Evolutionary conservation across 1,140 invertebrate genomes (phyloP), one percentile per base, ranked within the genome.

Genomic region (Calliopsis andreniformis): DNA sequence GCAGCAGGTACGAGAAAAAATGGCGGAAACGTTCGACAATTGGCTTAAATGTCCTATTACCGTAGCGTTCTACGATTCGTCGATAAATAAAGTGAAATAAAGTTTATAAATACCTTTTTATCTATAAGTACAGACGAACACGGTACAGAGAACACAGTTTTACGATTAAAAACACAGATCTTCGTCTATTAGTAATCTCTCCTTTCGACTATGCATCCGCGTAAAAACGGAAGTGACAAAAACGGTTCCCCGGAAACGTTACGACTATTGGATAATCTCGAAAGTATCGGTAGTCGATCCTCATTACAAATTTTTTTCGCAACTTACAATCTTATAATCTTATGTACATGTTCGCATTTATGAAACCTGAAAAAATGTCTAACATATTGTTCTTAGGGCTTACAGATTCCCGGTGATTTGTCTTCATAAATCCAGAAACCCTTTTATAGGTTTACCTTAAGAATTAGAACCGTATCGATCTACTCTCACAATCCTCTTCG

Each of bases 341-440:
- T 83, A 83, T 83, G 64, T 83, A 83, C 81, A 83, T 23, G 49
- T 83, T 64, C 64, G 47, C 43, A 55, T 76, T 79, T 83, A 83
- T 67, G 64, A 83, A 78, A 72, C 51, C 61, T 56, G 58, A 72
- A 63, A 78, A 76, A 59, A 43, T 78, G 69, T 63, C 58, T 73
- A 71, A 72, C n/a, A 23, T 78, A 78, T 69, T 25, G 72, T 82
- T 81, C 67, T 63, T 81, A 81, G 42, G 12, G 63, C 62, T 81
- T 81, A 81, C 30, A 69, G 53, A 28, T 10, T 62, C 18, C 14
- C 61, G 35, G 20, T 45, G 14, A 67, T 32, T 42, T 10, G 32
- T 73, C 35, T 39, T 32, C n/a, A 45, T 20, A 28, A 49, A 66
- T 30, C 16, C 51, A 49, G 49, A 23, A 43, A 67, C 23, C 39